Base-by-base conservation (phyloP, 2,888 invertebrate species). In the Macrophya annulata region DNA sequence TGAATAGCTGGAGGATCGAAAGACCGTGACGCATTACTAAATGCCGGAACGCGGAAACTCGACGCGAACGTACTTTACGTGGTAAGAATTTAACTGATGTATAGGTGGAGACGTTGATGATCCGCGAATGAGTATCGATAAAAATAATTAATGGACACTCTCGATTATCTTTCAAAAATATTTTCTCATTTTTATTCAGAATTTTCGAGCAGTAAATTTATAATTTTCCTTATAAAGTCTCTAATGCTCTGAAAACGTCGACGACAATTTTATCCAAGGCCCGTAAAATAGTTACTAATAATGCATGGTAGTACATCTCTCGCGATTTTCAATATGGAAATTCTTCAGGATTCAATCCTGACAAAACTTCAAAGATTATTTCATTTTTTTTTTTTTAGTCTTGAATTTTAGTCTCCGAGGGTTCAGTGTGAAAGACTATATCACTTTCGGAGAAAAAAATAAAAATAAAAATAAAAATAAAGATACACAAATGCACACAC, bases 31-130 rank as follows among this genome's bases (percentile, higher is more conserved):
- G 37, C 37, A 37, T 68, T 37, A 68, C 68, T 37, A 37, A 68
- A 68, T 17, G 12, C 37, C 74, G 21, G 74, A 74, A 74, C 45
- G 43, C 74, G 45, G 45, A 21, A 45, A 6, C 45, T 45, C 21
- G 43, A 31, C 31, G n/a, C 6, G 45, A 74, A 74, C 45, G 74
- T 45, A 74, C 43, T 74, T 74, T 21, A 74, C 21, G 45, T 43
- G 4, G n/a, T 37, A 37, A 40, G 40, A 40, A 71, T 31, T 71
- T n/a, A 10, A 2, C n/a, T 4, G 12, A 31, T 15, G 25, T 65
- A 59, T 17, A 51, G 17, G 17, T 17, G 1, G 51, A 51, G 4
- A 17, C 17, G 51, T 51, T n/a, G n/a, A 55, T n/a, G 55, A 55
- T n/a, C 55, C n/a, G n/a, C n/a, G 6, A 55, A 55, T n/a, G 31